Evolutionary conservation across 2,113 vertebrate species (phyloP).

Genomic region (Apeltes quadracus): DNA sequence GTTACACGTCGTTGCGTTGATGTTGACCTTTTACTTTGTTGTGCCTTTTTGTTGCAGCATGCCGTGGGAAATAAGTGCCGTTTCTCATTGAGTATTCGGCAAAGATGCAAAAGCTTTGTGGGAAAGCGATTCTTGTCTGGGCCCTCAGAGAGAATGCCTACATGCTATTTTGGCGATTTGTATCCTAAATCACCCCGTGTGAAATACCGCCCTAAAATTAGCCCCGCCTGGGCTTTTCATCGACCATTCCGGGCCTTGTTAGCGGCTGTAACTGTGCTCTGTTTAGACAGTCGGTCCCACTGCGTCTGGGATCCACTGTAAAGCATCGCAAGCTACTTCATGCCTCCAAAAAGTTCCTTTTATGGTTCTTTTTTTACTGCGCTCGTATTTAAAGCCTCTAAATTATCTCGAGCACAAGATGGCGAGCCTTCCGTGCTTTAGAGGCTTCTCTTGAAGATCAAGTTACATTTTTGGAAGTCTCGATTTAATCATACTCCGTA

Average conservation of each 20-base stretch:
- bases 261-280: conserved; percentile 69
- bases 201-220: conserved; percentile 80
- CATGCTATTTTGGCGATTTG: conserved; percentile 69
- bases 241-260: conserved; percentile 61
- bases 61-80: conserved; percentile 15
- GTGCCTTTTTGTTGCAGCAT: conserved; percentile 1
- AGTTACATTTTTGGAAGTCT: conserved; percentile 50
- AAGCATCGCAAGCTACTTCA: conserved; percentile 49
- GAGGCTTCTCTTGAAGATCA: conserved; percentile 56
- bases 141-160: conserved; percentile 77
- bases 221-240: conserved; percentile 59
- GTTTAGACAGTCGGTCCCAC: conserved; percentile 71
- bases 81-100: conserved; percentile 21
- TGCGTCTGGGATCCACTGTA: conserved; percentile 64
- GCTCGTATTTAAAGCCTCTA: conserved; percentile 66
- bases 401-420: conserved; percentile 57
- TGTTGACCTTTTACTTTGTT: not conserved
- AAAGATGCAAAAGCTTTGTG: conserved; percentile 65
- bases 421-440: conserved; percentile 28
- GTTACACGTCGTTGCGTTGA: not conserved
- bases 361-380: conserved; percentile 67
- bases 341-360: conserved; percentile 71
- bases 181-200: conserved; percentile 70
- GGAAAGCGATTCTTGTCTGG: conserved; percentile 65
- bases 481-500: conserved; percentile 51